A percentile compares a stretch with the other conserved stretches of the same genome.
Evolutionary conservation across 2,113 vertebrate genomes (phyloP).

Genomic region (Antigone vipio): DNA sequence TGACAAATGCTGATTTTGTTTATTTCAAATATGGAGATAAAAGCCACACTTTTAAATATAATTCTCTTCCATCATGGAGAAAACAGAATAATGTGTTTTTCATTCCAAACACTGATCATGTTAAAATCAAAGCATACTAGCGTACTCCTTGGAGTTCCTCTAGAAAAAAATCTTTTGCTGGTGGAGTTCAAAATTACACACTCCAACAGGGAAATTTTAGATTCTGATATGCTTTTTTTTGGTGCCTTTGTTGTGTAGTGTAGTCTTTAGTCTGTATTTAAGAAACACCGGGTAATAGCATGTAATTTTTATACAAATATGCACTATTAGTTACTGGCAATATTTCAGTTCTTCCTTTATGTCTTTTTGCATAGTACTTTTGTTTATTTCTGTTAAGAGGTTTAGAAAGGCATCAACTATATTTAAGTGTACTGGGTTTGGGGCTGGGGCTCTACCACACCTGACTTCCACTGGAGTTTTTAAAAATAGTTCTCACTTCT

Average conservation of each 20-base stretch:
- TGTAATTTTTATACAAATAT: background rate
- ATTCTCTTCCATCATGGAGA: background rate
- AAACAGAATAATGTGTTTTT: conserved; percentile 1
- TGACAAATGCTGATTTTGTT: conserved; percentile 22
- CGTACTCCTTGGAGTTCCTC: background rate
- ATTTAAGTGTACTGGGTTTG: background rate
- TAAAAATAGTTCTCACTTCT: background rate
- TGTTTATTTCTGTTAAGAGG: background rate
- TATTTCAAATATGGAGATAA: conserved; percentile 4
- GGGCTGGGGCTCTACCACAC: accelerated
- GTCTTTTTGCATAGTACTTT: background rate
- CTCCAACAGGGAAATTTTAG: background rate
- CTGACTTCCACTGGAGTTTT: background rate
- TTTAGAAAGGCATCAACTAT: background rate
- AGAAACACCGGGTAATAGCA: background rate
- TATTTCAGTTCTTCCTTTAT: background rate
- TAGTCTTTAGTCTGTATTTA: background rate
- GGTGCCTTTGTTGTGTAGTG: background rate
- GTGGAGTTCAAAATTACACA: background rate
- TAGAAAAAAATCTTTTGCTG: background rate
- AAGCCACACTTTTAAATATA: background rate
- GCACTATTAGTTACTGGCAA: background rate
- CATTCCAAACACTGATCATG: background rate
- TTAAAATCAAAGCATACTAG: background rate
- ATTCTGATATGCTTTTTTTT: background rate